Evolutionary conservation across 2,797 vertebrate genomes (phyloP), one percentile per base, ranked within the genome.

Genomic region (Platyrinchus mystaceus): DNA sequence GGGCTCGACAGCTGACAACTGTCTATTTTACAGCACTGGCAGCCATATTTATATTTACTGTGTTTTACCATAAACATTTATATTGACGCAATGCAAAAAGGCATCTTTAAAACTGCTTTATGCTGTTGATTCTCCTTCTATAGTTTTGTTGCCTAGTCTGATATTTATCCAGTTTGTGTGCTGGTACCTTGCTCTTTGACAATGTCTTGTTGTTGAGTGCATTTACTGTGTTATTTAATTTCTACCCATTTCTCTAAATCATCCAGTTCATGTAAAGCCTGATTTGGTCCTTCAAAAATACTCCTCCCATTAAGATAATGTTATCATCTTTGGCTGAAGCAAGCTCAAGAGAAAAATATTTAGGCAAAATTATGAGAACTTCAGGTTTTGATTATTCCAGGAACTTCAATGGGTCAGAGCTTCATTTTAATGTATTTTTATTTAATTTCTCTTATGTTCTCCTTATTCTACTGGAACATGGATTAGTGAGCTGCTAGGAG

Each of bases 11-110:
- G 82, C 75, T 80, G 44, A 52, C 73, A 70, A 64, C 49, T 50
- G 26, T 64, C 44, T 46, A 17, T 41, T 79, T 89, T 55, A 78
- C 12, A 64, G 66, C 32, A 34, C 17, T 68, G 39, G 47, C 30
- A 47, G 24, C 36, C 0, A 0, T 58, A 13, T 41, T 17, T 60
- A 3, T 70, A 41, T 77, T 73, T 84, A 47, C 26, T 3, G 2
- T 84, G 32, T 80, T 92, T 85, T 87, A 46, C 74, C 22, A 32
- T 55, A 53, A 83, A 43, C 18, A 12, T 19, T 93, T 94, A 22
- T n/a, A 34, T 4, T 74, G 19, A 67, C 74, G 67, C 6, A 85
- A 74, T 74, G 37, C 34, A 87, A 80, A 93, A 49, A 74, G 22
- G 3, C 32, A 28, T 87, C 78, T 85, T 62, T 2, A 1, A 3